phyloP scores from a whole-genome alignment of 1,140 invertebrate species.

The Brevipalpus yothersi region DNA sequence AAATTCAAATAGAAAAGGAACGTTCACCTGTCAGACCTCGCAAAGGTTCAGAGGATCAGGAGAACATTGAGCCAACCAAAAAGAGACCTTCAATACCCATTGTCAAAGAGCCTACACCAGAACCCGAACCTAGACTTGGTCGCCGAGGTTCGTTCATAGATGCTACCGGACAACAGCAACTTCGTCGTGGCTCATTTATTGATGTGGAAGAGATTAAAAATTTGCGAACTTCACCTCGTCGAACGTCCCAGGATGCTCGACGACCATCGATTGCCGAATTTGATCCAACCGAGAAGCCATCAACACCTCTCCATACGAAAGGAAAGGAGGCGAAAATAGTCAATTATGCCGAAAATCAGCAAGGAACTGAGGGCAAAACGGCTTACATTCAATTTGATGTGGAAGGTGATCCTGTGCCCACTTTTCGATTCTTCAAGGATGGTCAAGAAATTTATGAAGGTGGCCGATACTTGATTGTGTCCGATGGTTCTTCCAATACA shows the following conservation, averaged over 20 bases:
- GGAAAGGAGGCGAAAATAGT: conserved; percentile 59
- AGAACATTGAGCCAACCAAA: not conserved
- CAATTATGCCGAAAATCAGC: conserved; percentile 66
- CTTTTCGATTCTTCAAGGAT: conserved; percentile 85
- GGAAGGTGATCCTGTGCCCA: conserved; percentile 73
- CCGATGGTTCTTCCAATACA: conserved; percentile 61
- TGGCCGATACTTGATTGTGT: conserved; percentile 69
- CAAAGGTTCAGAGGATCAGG: not conserved
- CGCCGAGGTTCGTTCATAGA: conserved; percentile 1
- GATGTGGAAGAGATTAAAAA: not conserved
- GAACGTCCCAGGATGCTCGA: conserved; percentile 7
- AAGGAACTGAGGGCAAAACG: conserved; percentile 71
- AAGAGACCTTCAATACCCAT: conserved; percentile 17
- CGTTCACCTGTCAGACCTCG: not conserved
- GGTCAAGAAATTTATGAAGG: conserved; percentile 71
- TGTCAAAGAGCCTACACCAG: conserved; percentile 13
- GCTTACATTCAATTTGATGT: conserved; percentile 64
- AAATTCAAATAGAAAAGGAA: conserved; percentile 6
- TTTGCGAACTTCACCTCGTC: not conserved
- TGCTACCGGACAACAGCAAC: not conserved
- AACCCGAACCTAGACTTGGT: conserved; percentile 10
- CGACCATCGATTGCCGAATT: conserved; percentile 6
- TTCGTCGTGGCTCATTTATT: not conserved
- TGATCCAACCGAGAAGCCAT: conserved; percentile 69
- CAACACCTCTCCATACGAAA: conserved; percentile 50